phyloP scores from a whole-genome alignment of 1,140 invertebrate genomes.

The Portunus trituberculatus region DNA sequence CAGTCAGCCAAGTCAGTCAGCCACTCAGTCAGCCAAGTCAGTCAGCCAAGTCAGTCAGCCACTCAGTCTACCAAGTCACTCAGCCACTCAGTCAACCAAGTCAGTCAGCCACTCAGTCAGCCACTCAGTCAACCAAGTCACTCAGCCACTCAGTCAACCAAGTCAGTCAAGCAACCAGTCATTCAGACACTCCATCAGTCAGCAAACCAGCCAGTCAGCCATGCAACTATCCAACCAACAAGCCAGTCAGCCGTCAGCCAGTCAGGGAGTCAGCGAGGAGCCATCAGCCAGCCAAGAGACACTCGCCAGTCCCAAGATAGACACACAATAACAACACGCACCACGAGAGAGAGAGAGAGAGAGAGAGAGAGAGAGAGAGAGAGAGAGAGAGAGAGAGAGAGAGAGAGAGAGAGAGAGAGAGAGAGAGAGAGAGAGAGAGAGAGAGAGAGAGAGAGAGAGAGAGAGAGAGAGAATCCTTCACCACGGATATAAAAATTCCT shows the following conservation, averaged over 20 bases:
- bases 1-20: too few relatives aligned
- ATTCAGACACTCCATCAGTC: background rate
- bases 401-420: background rate
- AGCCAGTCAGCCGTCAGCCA: too few relatives aligned
- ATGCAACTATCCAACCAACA: too few relatives aligned
- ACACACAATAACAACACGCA: too few relatives aligned
- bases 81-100: background rate
- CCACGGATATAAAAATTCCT: background rate
- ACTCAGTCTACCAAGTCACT: background rate
- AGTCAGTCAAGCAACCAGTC: background rate
- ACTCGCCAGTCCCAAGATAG: background rate
- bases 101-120: too few relatives aligned
- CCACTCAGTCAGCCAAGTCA: too few relatives aligned
- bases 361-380: conserved; percentile 20
- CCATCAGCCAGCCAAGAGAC: background rate
- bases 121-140: background rate
- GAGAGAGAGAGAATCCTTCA: background rate
- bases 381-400: background rate
- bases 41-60: too few relatives aligned
- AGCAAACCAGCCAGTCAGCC: too few relatives aligned
- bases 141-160: too few relatives aligned
- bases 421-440: background rate
- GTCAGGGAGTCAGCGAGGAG: too few relatives aligned
- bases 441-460: background rate
- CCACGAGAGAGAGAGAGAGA: background rate